Evolutionary conservation across 2,113 vertebrate species (phyloP).

Genomic region (Gasterosteus nipponicus): DNA sequence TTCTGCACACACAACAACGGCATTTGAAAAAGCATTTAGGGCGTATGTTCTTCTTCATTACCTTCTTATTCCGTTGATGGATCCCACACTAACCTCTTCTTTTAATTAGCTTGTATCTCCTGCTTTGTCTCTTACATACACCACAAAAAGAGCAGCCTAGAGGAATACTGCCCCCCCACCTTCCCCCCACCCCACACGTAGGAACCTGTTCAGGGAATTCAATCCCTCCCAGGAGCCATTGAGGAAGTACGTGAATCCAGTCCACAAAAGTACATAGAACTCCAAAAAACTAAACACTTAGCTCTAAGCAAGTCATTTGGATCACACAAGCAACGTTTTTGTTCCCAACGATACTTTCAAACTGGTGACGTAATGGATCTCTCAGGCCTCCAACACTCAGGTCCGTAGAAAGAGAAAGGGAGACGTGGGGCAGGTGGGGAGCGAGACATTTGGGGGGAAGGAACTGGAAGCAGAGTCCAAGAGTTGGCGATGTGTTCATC

Average conservation of each 20-base stretch:
- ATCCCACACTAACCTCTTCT: slow-evolving; percentile 29
- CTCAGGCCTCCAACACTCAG: slow-evolving; percentile 54
- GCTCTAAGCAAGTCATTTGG: slow-evolving; percentile 60
- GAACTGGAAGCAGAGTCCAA: slow-evolving; percentile 38
- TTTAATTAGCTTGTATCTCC: slow-evolving; percentile 23
- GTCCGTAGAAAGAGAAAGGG: slow-evolving; percentile 57
- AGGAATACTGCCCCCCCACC: background rate
- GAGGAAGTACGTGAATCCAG: slow-evolving; percentile 64
- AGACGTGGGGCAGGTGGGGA: slow-evolving; percentile 13
- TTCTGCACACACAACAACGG: slow-evolving; percentile 62
- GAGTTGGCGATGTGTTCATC: slow-evolving; percentile 45
- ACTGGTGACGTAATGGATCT: slow-evolving; percentile 49
- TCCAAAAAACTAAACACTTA: slow-evolving; percentile 63
- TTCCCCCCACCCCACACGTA: background rate
- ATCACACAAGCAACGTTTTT: slow-evolving; percentile 48
- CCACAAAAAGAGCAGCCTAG: slow-evolving; percentile 24
- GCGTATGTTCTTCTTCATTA: background rate
- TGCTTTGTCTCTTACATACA: slow-evolving; percentile 20
- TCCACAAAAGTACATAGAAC: slow-evolving; percentile 65
- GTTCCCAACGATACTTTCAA: slow-evolving; percentile 41
- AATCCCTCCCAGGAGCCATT: slow-evolving; percentile 34
- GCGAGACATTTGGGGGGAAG: slow-evolving; percentile 16
- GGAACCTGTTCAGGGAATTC: slow-evolving; percentile 24
- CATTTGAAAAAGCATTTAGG: slow-evolving; percentile 32
- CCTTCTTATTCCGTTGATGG: slow-evolving; percentile 26